phyloP scores from a whole-genome alignment of 2,888 invertebrate species.

The Aphrophora alni region DNA sequence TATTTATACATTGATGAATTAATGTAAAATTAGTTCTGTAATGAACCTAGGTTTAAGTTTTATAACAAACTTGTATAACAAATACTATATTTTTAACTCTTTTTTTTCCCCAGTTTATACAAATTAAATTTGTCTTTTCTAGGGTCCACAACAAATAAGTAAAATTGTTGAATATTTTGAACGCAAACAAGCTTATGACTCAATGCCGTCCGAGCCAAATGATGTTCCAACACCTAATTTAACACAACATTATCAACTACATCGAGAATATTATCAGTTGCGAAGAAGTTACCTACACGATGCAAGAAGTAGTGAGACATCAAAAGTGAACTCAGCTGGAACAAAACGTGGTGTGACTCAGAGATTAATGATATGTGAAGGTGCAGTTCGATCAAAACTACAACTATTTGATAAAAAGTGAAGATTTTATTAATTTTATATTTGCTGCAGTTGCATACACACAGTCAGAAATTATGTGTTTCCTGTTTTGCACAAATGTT shows the following conservation, averaged over 20 bases:
- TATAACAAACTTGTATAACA: too few relatives aligned
- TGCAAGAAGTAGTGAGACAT: constrained; percentile 27
- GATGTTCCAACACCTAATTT: constrained; percentile 40
- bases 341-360: constrained; percentile 41
- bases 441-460: neutral
- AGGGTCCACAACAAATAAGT: constrained; percentile 72
- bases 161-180: constrained; percentile 91
- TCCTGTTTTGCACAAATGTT: neutral
- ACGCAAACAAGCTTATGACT: constrained; percentile 62
- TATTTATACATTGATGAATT: too few relatives aligned
- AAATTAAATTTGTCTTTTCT: constrained; percentile 60
- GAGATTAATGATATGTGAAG: constrained; percentile 80
- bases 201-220: constrained; percentile 48
- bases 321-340: constrained; percentile 32
- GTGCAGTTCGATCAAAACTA: constrained; percentile 84
- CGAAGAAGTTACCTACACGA: constrained; percentile 39
- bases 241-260: constrained; percentile 34
- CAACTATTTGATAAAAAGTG: constrained; percentile 79
- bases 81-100: too few relatives aligned
- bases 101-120: too few relatives aligned
- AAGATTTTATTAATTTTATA: neutral
- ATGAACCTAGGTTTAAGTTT: too few relatives aligned
- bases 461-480: neutral
- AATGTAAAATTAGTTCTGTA: too few relatives aligned
- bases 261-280: constrained; percentile 41